A percentile compares a stretch with the other conserved stretches of the same genome.
Evolutionary conservation across 2,888 invertebrate species (phyloP).

Genomic region (Chrysolina oricalcia): DNA sequence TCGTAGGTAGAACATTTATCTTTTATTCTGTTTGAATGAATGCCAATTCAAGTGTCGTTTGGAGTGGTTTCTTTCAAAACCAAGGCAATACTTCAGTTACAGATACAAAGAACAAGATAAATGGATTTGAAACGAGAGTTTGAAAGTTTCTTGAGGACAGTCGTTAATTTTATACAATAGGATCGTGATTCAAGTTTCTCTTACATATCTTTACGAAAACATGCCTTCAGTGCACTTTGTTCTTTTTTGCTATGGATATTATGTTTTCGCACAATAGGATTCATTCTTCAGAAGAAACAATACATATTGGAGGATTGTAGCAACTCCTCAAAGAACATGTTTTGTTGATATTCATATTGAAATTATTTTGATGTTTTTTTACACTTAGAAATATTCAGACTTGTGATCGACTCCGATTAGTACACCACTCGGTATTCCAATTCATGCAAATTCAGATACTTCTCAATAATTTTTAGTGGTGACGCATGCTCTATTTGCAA

Average conservation of each 20-base stretch:
- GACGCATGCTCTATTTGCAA: no score
- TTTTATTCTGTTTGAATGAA: constrained; percentile 26
- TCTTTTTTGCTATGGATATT: not conserved
- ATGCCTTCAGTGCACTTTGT: not conserved
- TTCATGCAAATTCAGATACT: no score
- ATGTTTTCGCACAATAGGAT: not conserved
- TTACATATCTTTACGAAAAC: not conserved
- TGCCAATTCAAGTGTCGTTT: constrained; percentile 31
- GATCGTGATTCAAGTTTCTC: not conserved
- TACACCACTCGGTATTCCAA: no score
- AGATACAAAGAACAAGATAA: constrained; percentile 21
- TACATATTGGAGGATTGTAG: not conserved
- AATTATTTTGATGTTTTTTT: no score
- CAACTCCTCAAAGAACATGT: no score
- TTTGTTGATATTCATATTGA: no score
- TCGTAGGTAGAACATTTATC: constrained; percentile 26
- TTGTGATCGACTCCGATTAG: no score
- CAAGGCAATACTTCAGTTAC: constrained; percentile 13
- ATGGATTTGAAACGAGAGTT: constrained; percentile 28
- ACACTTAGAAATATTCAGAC: no score
- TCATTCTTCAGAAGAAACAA: not conserved
- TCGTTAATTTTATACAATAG: constrained; percentile 31
- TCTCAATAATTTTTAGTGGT: no score
- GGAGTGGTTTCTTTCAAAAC: constrained; percentile 32
- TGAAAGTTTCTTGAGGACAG: constrained; percentile 24